Evolutionary conservation across 2,797 vertebrate species (phyloP).

Genomic region (Hephaestus fuliginosus): DNA sequence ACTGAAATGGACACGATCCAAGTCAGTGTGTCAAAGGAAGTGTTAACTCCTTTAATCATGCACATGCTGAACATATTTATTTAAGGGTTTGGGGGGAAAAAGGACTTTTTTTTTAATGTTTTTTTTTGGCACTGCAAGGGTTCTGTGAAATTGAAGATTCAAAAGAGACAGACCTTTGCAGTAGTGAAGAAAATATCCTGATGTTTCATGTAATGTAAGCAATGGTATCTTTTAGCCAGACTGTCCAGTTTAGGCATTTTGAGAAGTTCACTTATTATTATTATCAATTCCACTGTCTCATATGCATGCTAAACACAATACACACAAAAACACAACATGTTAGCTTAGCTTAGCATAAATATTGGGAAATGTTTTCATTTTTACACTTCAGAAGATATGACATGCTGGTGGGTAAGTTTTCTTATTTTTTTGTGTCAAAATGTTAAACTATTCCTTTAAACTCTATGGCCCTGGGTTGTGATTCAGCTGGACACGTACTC

Average conservation of each 20-base stretch:
- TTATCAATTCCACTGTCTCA: no score
- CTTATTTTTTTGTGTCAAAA: no score
- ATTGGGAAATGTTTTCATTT: neutral
- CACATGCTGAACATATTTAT: neutral
- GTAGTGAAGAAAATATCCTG: no score
- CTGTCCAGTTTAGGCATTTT: neutral
- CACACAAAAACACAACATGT: no score
- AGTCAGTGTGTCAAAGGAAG: neutral
- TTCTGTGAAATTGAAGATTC: neutral
- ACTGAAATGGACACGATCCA: neutral
- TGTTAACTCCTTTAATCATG: neutral
- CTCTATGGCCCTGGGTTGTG: neutral
- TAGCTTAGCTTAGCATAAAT: neutral
- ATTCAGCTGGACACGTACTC: neutral
- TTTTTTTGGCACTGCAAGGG: neutral
- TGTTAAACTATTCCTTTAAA: neutral
- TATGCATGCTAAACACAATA: neutral
- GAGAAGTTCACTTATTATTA: neutral
- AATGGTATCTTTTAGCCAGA: neutral
- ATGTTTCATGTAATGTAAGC: neutral
- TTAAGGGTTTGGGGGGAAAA: no score
- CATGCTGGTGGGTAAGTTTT: no score
- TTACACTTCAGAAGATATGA: no score
- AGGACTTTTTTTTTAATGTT: neutral
- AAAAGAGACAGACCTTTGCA: neutral